Conservation (phyloP, 2,888 invertebrate genomes). For the Melanargia galathea region DNA sequence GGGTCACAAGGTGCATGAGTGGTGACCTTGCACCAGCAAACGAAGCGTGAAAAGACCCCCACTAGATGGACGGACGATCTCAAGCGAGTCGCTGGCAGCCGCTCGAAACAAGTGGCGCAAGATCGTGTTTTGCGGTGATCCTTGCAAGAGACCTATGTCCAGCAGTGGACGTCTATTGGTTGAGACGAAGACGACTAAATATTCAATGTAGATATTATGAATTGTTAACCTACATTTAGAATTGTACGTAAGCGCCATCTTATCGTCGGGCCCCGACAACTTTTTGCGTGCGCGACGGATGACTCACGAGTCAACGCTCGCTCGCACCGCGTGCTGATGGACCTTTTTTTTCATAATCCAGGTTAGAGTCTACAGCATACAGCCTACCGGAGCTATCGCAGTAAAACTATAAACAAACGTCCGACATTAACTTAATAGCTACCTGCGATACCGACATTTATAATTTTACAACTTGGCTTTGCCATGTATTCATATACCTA, state of each 20-base stretch:
- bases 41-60: no score
- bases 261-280: conserved; percentile 49
- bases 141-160: background rate
- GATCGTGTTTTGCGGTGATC: no score
- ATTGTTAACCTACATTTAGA: conserved; percentile 8
- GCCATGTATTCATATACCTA: no score
- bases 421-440: background rate
- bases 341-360: conserved; percentile 35
- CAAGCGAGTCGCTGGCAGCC: no score
- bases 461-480: background rate
- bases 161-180: no score
- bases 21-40: no score
- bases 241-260: conserved; percentile 48
- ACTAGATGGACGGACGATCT: no score
- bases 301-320: conserved; percentile 71
- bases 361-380: background rate
- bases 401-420: conserved; percentile 13
- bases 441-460: background rate
- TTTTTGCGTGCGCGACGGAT: conserved; percentile 57
- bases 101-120: no score
- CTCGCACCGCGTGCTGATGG: conserved; percentile 27
- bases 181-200: no score
- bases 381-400: conserved; percentile 12
- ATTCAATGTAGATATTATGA: no score
- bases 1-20: no score